These are phyloP conservation scores for Epizoanthus ramosus DNA, from an alignment of 92 coral and sea anemone species.

Conservation along the genomic window DNA sequence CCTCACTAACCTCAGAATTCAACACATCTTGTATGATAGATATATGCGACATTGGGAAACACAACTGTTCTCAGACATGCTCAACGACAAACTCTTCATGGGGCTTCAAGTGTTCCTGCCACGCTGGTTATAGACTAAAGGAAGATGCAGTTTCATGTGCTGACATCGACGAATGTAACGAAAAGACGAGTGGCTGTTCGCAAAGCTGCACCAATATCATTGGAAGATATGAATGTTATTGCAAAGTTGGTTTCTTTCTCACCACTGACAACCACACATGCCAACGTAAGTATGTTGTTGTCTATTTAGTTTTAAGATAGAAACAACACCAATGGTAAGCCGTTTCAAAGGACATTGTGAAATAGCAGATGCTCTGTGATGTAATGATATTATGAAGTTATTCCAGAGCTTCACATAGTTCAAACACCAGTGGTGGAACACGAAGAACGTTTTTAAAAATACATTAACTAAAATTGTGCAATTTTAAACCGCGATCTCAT, in stretches of 20 bases:
- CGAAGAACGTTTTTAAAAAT: too few species aligned
- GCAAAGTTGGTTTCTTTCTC: conserved; percentile 41
- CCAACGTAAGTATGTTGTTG: conserved; percentile 9
- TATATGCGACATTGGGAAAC: conserved; percentile 24
- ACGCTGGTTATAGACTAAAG: background rate
- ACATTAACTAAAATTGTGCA: too few species aligned
- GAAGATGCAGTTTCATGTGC: background rate
- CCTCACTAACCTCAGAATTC: too few species aligned
- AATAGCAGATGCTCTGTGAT: background rate
- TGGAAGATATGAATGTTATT: conserved; percentile 25
- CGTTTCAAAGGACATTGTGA: background rate
- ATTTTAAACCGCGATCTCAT: too few species aligned
- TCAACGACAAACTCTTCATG: background rate
- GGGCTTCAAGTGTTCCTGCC: conserved; percentile 41
- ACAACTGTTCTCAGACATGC: conserved; percentile 28
- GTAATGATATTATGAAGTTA: too few species aligned
- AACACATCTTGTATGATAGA: background rate
- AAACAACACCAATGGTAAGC: background rate
- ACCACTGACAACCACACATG: conserved; percentile 21
- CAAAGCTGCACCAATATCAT: conserved; percentile 20
- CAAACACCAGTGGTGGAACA: too few species aligned
- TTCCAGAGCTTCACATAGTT: too few species aligned
- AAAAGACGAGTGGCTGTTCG: background rate
- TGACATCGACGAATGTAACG: conserved; percentile 24
- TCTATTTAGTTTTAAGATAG: background rate